Conservation (phyloP, 2,113 vertebrate species). For the Jaculus jaculus region DNA sequence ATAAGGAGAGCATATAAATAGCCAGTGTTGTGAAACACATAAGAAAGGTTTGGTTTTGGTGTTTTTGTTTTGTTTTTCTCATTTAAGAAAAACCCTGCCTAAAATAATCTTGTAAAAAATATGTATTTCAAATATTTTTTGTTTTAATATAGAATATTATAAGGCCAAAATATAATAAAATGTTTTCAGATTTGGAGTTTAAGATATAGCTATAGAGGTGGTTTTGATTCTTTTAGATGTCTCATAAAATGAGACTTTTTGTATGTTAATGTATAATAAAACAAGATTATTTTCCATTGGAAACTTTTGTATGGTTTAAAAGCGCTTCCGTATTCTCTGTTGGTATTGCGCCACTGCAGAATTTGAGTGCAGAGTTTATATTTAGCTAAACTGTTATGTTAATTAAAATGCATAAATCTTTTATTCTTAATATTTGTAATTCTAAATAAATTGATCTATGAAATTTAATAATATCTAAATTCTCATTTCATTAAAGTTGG, state of each 20-base stretch:
- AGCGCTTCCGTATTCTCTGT: conserved; percentile 87
- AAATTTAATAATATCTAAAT: conserved; percentile 80
- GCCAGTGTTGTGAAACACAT: conserved; percentile 78
- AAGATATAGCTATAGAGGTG: conserved; percentile 85
- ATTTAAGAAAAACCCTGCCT: conserved; percentile 78
- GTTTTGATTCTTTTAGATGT: conserved; percentile 85
- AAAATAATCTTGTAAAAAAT: conserved; percentile 88
- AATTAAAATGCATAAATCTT: conserved; percentile 89
- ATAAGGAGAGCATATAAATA: conserved; percentile 78
- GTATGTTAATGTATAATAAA: conserved; percentile 89
- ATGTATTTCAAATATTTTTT: conserved; percentile 87
- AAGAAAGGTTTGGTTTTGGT: conserved; percentile 68
- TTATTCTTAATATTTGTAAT: conserved; percentile 89
- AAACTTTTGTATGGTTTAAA: conserved; percentile 89
- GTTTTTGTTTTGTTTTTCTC: conserved; percentile 20
- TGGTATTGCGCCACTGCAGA: conserved; percentile 86
- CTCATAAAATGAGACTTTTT: conserved; percentile 89
- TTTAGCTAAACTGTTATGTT: conserved; percentile 88
- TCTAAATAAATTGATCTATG: conserved; percentile 87
- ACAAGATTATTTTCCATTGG: conserved; percentile 89
- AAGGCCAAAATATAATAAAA: conserved; percentile 88
- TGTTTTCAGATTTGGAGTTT: conserved; percentile 85
- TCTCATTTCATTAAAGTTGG: conserved; percentile 53
- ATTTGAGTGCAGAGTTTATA: conserved; percentile 89
- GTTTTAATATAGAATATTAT: conserved; percentile 87